Evolutionary conservation across 2,888 invertebrate genomes (phyloP).

Genomic region (Monoplex corrugatus): DNA sequence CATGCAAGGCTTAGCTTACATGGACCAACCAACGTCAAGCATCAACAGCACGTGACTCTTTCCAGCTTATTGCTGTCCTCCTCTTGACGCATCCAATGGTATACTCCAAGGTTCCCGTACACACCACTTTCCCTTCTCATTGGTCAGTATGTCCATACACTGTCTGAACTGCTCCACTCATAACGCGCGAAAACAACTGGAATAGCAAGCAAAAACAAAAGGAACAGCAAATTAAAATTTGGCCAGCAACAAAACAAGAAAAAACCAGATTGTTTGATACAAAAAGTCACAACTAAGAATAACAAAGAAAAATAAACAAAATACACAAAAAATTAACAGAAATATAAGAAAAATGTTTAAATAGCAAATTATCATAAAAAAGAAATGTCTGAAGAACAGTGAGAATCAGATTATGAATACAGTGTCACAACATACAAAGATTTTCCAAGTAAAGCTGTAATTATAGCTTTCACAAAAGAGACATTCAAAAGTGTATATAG

Average conservation of each 20-base stretch:
- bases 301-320: no score
- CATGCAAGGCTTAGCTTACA: constrained; percentile 23
- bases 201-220: not conserved
- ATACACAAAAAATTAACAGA: no score
- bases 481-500: not conserved
- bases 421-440: no score
- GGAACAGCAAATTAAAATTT: not conserved
- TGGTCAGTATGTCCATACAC: not conserved
- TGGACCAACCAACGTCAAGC: constrained; percentile 23
- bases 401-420: no score
- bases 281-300: no score
- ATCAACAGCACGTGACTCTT: not conserved
- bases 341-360: no score
- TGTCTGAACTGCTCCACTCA: not conserved
- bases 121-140: not conserved
- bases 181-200: constrained; percentile 20
- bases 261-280: not conserved
- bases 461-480: no score
- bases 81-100: not conserved
- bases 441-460: no score
- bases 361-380: no score
- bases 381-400: no score
- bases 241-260: not conserved
- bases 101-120: not conserved
- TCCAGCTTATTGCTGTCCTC: not conserved